Evolutionary conservation across 1,140 invertebrate genomes (phyloP), one percentile per base, ranked within the genome.

Genomic region (Oryctes rhinoceros): DNA sequence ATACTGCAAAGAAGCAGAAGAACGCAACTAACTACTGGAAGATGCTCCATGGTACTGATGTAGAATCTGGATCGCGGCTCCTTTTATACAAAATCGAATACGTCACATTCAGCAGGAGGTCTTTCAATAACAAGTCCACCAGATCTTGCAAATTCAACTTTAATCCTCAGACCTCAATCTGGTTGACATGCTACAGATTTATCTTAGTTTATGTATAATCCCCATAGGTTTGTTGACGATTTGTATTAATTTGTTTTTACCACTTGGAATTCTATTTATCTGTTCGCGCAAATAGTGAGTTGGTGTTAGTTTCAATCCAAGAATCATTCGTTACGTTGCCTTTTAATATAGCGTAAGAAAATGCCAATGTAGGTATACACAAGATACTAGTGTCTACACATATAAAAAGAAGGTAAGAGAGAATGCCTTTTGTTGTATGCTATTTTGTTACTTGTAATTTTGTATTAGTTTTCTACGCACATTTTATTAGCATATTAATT

Each of bases 31-130:
- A 20, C 75, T 47, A 76, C 75, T 44, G 75, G 39, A 48, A 76
- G 18, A 37, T 49, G 75, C 39, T 76, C 75, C 75, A 76, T 76
- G 18, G n/a, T 71, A 71, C 65, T 71, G 65, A 71, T 71, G 20
- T 15, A 13, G 11, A 37, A 37, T 5, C 20, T 71, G 24, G 65
- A 71, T 30, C 24, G 9, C 20, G 18, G 2, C 65, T 15, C 65
- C 11, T 71, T 71, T 71, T 71, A 71, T 71, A 71, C 65, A 13
- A 71, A 15, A 71, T 37, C 65, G 18, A 71, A 24, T 37, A 71
- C 65, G 65, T 71, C 65, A 71, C 18, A 37, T 71, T 30, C 65
- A 71, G 65, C 65, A 71, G 65, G 65, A 71, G 65, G 65, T 71
- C 65, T 71, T 71, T 71, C 65, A 71, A 71, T 71, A 71, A 71